Evolutionary conservation across 2,888 invertebrate genomes (phyloP).

Genomic region (Lasioglossum calceatum): DNA sequence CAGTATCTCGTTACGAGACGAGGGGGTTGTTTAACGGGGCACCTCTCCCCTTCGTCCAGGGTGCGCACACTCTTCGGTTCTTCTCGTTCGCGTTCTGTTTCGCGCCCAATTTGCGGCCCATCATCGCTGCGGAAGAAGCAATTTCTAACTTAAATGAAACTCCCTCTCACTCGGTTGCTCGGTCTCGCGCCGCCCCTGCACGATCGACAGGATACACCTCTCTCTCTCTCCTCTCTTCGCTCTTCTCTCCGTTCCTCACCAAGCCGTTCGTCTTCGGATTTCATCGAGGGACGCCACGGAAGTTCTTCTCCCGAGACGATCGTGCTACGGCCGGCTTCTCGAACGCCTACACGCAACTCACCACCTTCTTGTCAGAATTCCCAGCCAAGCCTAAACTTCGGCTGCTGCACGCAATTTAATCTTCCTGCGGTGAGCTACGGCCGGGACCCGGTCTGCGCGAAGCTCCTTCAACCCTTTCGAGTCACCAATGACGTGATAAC

Average conservation of each 20-base stretch:
- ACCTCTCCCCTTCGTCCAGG: conserved; percentile 10
- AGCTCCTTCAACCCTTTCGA: conserved; percentile 15
- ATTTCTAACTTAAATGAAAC: conserved; percentile 85
- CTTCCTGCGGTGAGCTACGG: conserved; percentile 9
- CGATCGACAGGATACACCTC: conserved; percentile 69
- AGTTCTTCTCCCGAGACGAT: conserved; percentile 54
- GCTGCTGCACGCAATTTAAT: conserved; percentile 49
- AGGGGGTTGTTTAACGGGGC: conserved; percentile 40
- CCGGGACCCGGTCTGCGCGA: background rate
- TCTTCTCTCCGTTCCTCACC: background rate
- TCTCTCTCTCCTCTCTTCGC: background rate
- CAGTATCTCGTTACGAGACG: conserved; percentile 33
- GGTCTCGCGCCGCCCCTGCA: conserved; percentile 36
- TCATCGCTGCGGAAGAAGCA: conserved; percentile 85
- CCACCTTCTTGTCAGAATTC: conserved; percentile 58
- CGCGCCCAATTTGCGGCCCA: conserved; percentile 84
- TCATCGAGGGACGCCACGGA: conserved; percentile 58
- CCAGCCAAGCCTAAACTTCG: conserved; percentile 37
- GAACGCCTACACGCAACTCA: conserved; percentile 61
- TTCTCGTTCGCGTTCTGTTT: conserved; percentile 80
- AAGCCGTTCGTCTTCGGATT: conserved; percentile 57
- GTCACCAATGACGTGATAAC: background rate
- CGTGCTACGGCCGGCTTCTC: conserved; percentile 34
- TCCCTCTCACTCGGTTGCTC: conserved; percentile 75
- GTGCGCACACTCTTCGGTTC: conserved; percentile 57